These are phyloP conservation scores for Hylaeus volcanicus DNA, from an alignment of 1,140 invertebrate genomes.

Conservation along the genomic window DNA sequence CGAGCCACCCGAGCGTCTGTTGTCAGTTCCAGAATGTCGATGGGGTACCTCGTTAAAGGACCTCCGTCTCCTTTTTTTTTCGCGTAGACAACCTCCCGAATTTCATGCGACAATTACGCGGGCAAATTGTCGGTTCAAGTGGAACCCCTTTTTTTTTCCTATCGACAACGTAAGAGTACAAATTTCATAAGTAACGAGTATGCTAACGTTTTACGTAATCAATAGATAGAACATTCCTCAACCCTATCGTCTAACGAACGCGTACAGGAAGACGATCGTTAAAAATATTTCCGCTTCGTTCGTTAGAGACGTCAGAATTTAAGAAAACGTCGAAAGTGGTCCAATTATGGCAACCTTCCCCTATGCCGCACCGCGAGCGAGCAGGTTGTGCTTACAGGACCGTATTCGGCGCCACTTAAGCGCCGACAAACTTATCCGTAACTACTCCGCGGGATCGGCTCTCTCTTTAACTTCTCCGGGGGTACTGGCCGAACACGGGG, in stretches of 20 bases:
- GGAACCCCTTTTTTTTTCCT: not conserved
- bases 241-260: too few species aligned
- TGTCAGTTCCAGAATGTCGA: not conserved
- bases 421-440: slow-evolving; percentile 59
- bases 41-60: not conserved
- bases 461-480: slow-evolving; percentile 36
- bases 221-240: too few species aligned
- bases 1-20: not conserved
- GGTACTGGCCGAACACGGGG: slow-evolving; percentile 11
- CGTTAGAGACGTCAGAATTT: too few species aligned
- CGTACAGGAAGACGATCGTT: too few species aligned
- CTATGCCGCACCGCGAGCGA: not conserved
- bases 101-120: slow-evolving; percentile 16
- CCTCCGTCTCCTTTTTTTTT: not conserved
- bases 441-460: slow-evolving; percentile 46
- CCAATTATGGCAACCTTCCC: too few species aligned
- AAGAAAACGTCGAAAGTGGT: too few species aligned
- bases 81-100: not conserved
- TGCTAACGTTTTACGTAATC: too few species aligned
- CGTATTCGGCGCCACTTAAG: slow-evolving; percentile 66
- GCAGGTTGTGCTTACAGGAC: slow-evolving; percentile 52
- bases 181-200: too few species aligned
- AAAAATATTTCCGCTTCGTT: not conserved
- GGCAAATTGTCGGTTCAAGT: slow-evolving; percentile 5
- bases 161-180: too few species aligned